Evolutionary conservation across 2,888 invertebrate genomes (phyloP), one percentile per base, ranked within the genome.

Genomic region (Frankliniella intonsa): DNA sequence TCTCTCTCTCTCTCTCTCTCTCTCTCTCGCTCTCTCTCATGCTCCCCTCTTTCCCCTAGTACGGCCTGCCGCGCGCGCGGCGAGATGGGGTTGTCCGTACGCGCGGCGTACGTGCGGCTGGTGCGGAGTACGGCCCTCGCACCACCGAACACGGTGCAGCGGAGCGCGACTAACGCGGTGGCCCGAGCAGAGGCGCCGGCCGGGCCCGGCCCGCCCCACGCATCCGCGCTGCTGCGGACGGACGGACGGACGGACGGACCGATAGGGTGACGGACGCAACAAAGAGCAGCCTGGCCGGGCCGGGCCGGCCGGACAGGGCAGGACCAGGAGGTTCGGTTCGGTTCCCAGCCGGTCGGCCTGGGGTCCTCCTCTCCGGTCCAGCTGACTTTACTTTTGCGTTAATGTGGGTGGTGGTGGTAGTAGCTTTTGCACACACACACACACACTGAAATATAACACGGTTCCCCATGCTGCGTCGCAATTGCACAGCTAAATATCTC

Each of bases 101-200:
- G 55, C 55, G 55, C 22, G 22, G 69, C 25, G 69, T 76, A 10
- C 25, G 69, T 76, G 55, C 9, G 25, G 62, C 11, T n/a, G 25
- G 11, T 12, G 22, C 22, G 69, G 69, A 38, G 38, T 38, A 38
- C 22, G 22, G 25, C 69, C 69, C 12, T 25, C 69, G 69, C 69
- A 76, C 69, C 69, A 76, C 69, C 25, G 69, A 76, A 25, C 69
- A 76, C 25, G 69, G 25, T 22, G 69, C 69, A 76, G 69, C 69
- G 8, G 69, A 76, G 69, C 69, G 69, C 69, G 69, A 76, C 69
- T 76, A 76, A 76, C 69, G 22, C 69, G 25, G 69, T 38, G 38
- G 38, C 38, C 69, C 69, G 69, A 38, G 38, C 17, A 19, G 55
- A 38, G 38, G 38, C 38, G 38, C 38, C 38, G 38, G 38, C 38